phyloP scores from a whole-genome alignment of 2,797 vertebrate species.

The Malurus leucopterus region DNA sequence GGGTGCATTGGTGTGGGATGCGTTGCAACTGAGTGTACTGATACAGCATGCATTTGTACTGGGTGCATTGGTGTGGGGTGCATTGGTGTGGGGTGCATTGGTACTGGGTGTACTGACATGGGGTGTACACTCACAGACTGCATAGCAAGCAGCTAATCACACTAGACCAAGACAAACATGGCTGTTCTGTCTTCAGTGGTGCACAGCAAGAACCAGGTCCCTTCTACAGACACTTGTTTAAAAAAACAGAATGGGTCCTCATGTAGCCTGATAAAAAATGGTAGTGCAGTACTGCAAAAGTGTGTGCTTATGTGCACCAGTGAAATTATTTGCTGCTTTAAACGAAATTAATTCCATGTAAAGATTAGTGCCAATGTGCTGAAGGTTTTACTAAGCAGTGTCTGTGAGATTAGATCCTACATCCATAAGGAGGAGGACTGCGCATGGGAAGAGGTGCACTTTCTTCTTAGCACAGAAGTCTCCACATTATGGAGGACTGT shows the following conservation, averaged over 20 bases:
- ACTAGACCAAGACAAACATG: background rate
- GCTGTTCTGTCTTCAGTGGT: background rate
- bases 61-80: too few species aligned
- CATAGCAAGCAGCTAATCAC: accelerated
- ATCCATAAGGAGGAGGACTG: background rate
- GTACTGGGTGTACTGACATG: too few species aligned
- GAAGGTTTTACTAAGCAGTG: background rate
- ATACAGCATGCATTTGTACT: too few species aligned
- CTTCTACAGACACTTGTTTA: background rate
- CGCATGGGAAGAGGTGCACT: background rate
- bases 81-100: too few species aligned
- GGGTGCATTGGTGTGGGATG: too few species aligned
- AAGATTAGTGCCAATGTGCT: background rate
- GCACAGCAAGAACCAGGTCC: background rate
- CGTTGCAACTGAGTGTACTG: too few species aligned
- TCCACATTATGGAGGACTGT: background rate
- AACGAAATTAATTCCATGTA: background rate
- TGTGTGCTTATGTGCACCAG: background rate
- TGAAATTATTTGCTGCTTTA: background rate
- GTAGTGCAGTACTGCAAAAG: background rate
- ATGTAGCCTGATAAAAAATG: background rate
- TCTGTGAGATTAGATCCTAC: background rate
- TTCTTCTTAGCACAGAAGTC: background rate
- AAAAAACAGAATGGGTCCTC: background rate
- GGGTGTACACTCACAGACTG: background rate